Percentiles rank a stretch among this genome's conserved stretches.
Evolutionary conservation across 2,113 vertebrate species (phyloP).

Genomic region (Lichenostomus cassidix): DNA sequence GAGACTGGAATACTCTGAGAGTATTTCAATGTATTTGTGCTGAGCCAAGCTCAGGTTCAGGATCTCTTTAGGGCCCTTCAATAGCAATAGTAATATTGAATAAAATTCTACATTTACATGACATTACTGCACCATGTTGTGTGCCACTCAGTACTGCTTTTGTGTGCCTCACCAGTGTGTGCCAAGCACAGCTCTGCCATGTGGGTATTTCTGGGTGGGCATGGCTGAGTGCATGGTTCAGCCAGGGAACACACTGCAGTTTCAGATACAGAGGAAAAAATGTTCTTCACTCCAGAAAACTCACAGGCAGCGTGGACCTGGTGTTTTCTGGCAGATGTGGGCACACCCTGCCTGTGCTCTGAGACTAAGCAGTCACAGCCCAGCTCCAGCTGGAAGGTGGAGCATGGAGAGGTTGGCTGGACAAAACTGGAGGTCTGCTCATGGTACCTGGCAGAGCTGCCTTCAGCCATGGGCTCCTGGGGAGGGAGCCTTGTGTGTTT

Average conservation of each 20-base stretch:
- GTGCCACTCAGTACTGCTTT: not conserved
- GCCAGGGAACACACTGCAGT: not conserved
- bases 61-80: not conserved
- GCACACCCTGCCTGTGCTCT: fast-evolving
- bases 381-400: not conserved
- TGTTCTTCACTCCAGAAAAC: not conserved
- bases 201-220: not conserved
- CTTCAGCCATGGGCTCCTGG: not conserved
- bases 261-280: not conserved
- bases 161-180: not conserved
- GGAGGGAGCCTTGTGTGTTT: not conserved
- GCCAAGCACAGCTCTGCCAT: not conserved
- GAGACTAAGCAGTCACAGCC: not conserved
- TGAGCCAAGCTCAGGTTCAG: not conserved
- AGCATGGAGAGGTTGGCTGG: not conserved
- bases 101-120: not conserved
- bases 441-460: not conserved
- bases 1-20: not conserved
- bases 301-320: not conserved
- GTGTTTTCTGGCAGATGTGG: not conserved
- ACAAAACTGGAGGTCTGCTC: not conserved
- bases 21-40: not conserved
- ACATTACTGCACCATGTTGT: not conserved
- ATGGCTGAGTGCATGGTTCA: not conserved
- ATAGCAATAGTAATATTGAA: not conserved